Conservation (phyloP, 2,113 vertebrate genomes). For the Oreochromis tanganicae region DNA sequence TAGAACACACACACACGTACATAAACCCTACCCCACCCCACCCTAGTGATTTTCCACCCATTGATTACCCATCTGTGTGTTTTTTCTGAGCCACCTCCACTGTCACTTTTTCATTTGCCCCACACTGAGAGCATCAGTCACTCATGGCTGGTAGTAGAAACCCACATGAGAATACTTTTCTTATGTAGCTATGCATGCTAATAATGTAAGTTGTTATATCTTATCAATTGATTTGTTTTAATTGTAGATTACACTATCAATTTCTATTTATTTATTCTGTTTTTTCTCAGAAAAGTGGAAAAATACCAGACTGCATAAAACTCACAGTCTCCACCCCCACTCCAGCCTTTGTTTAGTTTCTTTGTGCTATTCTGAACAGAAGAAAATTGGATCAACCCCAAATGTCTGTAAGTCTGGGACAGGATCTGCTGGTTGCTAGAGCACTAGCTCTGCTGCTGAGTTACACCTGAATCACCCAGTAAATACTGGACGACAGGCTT, state of each 20-base stretch:
- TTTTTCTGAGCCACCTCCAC: neutral
- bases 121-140: neutral
- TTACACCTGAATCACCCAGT: neutral
- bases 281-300: neutral
- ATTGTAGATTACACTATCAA: neutral
- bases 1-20: neutral
- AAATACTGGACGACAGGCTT: neutral
- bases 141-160: neutral
- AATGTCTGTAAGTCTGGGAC: neutral
- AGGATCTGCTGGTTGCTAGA: neutral
- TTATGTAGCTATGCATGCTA: neutral
- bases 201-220: neutral
- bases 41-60: constrained; percentile 45
- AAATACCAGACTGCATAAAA: neutral
- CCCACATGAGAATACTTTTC: neutral
- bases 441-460: neutral
- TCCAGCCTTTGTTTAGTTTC: neutral
- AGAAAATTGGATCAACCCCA: neutral
- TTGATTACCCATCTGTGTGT: constrained; percentile 44
- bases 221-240: neutral
- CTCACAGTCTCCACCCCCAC: neutral
- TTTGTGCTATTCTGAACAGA: neutral
- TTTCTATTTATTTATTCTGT: neutral
- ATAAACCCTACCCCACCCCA: neutral
- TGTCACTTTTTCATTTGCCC: neutral